A percentile compares a stretch with the other conserved stretches of the same genome.
Conservation (phyloP, 2,888 invertebrate species). For the Epirrhoe tristata region DNA sequence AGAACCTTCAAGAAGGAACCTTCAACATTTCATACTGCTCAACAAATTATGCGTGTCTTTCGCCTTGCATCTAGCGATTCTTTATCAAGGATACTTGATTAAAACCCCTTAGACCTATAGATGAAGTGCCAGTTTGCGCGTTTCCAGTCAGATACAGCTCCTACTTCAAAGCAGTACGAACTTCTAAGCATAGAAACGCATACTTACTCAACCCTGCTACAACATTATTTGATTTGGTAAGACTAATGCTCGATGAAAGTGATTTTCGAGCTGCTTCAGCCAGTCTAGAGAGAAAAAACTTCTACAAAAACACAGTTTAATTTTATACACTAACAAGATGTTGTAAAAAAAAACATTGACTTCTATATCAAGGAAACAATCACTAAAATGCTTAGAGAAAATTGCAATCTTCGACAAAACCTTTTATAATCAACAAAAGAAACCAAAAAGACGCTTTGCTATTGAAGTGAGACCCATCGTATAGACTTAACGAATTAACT, state of each 20-base stretch:
- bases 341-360: not conserved
- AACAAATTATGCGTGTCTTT: too few relatives aligned
- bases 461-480: slow-evolving; percentile 32
- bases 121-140: too few relatives aligned
- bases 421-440: slow-evolving; percentile 24
- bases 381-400: not conserved
- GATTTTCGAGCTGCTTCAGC: not conserved
- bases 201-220: too few relatives aligned
- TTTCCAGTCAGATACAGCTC: too few relatives aligned
- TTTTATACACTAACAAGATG: not conserved
- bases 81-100: too few relatives aligned
- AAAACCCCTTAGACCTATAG: too few relatives aligned
- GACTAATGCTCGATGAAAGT: not conserved
- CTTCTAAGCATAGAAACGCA: too few relatives aligned
- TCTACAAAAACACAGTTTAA: not conserved
- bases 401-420: slow-evolving; percentile 13
- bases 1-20: slow-evolving; percentile 22
- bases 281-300: not conserved
- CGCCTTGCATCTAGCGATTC: too few relatives aligned
- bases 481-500: slow-evolving; percentile 52
- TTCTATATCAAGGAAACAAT: not conserved
- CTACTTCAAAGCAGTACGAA: too few relatives aligned
- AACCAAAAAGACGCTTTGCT: slow-evolving; percentile 27
- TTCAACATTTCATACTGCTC: not conserved
- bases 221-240: not conserved